Percentiles rank a stretch among this genome's conserved stretches.
Conservation (phyloP, 2,797 vertebrate genomes). For the Gadopsis bispinosus region DNA sequence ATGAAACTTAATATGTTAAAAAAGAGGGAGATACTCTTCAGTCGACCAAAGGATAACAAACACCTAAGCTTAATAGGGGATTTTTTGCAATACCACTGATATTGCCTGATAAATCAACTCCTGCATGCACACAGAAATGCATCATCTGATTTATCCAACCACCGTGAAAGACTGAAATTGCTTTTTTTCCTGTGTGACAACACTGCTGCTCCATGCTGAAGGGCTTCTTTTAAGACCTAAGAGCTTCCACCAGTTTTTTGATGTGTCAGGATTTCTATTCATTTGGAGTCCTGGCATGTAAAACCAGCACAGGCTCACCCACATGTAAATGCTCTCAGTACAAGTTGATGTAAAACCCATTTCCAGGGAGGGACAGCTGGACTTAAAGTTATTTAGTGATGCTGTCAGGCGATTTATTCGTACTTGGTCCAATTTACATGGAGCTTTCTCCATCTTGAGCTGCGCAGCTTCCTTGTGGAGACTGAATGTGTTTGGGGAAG, state of each 20-base stretch:
- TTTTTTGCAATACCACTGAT: conserved; percentile 65
- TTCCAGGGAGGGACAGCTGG: conserved; percentile 68
- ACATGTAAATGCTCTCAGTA: conserved; percentile 71
- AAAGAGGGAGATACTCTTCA: conserved; percentile 43
- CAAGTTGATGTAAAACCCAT: conserved; percentile 70
- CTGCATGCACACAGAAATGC: conserved; percentile 71
- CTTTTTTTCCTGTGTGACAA: conserved; percentile 70
- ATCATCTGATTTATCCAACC: conserved; percentile 76
- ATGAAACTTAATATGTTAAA: conserved; percentile 31
- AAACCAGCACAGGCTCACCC: conserved; percentile 60
- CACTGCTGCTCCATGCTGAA: conserved; percentile 57
- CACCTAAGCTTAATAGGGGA: conserved; percentile 62
- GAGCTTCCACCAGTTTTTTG: conserved; percentile 68
- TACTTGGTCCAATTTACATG: conserved; percentile 77
- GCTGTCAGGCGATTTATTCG: conserved; percentile 77
- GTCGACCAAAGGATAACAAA: conserved; percentile 65
- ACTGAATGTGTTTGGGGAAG: conserved; percentile 72
- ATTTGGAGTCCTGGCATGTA: conserved; percentile 64
- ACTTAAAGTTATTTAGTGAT: conserved; percentile 80
- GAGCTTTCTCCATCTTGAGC: conserved; percentile 63
- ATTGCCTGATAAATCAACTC: conserved; percentile 76
- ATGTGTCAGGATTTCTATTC: conserved; percentile 74
- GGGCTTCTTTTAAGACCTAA: conserved; percentile 73
- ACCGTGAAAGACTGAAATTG: conserved; percentile 75
- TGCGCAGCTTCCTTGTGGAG: conserved; percentile 62